Conservation (phyloP, 2,797 vertebrate genomes). For the Tolypeutes matacus region DNA sequence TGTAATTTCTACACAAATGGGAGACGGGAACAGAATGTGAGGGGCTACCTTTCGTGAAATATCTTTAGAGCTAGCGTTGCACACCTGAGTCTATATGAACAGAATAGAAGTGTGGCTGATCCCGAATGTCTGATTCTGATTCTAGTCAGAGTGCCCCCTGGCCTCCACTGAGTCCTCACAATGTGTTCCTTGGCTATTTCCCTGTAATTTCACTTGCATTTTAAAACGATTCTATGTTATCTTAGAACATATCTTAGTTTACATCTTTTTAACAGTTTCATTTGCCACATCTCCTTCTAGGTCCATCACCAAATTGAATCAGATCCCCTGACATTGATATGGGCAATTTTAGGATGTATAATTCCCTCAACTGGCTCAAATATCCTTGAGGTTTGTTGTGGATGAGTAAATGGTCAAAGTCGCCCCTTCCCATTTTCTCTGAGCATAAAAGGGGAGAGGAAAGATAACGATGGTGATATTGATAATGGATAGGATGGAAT, state of each 20-base stretch:
- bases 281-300: neutral
- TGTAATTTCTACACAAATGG: neutral
- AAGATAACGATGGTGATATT: neutral
- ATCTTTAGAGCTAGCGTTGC: neutral
- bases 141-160: neutral
- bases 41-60: neutral
- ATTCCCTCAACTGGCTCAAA: neutral
- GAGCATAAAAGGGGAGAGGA: neutral
- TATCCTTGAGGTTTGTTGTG: neutral
- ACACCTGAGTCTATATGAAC: neutral
- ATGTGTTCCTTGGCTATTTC: neutral
- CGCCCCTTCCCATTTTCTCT: neutral
- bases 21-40: neutral
- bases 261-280: neutral
- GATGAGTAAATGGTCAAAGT: neutral
- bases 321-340: neutral
- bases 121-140: neutral
- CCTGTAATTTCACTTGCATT: neutral
- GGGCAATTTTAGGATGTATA: neutral
- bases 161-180: neutral
- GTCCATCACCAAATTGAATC: neutral
- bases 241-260: neutral
- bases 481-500: neutral
- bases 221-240: neutral
- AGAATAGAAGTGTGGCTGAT: neutral